Conservation (phyloP, 2,888 invertebrate species). For the Eupithecia dodoneata region DNA sequence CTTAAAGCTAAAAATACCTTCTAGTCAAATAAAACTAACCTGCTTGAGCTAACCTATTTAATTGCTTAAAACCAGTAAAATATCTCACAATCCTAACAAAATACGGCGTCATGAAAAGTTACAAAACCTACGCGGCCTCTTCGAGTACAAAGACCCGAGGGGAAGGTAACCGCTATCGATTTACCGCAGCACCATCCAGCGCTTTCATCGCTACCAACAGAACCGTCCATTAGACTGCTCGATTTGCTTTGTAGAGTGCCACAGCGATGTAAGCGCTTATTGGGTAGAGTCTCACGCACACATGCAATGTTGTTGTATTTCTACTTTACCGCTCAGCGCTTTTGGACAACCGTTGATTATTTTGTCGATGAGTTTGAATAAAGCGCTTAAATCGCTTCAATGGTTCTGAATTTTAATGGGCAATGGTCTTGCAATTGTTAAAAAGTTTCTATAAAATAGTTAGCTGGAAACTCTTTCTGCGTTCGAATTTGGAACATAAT, state of each 20-base stretch:
- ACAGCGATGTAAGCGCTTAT: not conserved
- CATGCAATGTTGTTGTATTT: conserved; percentile 9
- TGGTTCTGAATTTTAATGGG: not conserved
- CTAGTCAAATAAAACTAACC: not conserved
- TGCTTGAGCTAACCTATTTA: not conserved
- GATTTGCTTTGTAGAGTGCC: not conserved
- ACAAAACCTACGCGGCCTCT: conserved; percentile 25
- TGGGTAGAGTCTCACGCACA: not conserved
- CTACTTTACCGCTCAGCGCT: conserved; percentile 19
- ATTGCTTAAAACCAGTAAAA: not conserved
- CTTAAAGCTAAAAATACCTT: not conserved
- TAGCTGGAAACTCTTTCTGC: not conserved
- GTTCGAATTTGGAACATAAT: not conserved
- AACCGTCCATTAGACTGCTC: not conserved
- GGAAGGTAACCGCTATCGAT: conserved; percentile 59
- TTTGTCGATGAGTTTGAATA: conserved; percentile 4
- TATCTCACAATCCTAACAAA: conserved; percentile 8
- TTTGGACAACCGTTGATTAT: not conserved
- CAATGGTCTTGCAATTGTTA: not conserved
- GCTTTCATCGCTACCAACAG: conserved; percentile 50
- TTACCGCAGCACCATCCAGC: conserved; percentile 47
- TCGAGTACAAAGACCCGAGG: conserved; percentile 68
- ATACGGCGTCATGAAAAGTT: conserved; percentile 26
- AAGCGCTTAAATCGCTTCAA: conserved; percentile 16
- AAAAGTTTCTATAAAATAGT: not conserved